Evolutionary conservation across 2,113 vertebrate species (phyloP).

Genomic region (Coptodon bakossiorum): DNA sequence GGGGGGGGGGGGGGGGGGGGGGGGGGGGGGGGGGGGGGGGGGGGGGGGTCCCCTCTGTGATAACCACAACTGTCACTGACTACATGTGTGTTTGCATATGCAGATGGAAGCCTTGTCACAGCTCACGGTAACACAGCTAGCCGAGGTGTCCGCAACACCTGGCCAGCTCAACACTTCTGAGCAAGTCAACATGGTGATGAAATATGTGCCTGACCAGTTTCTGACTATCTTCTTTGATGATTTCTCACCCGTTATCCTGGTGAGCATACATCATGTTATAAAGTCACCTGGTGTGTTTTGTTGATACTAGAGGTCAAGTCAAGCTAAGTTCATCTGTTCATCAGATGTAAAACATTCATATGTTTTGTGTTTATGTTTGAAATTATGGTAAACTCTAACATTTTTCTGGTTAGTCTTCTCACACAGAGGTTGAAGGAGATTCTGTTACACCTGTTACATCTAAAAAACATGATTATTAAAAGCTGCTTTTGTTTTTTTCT

Average conservation of each 20-base stretch:
- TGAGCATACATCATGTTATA: not conserved
- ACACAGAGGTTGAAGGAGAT: not conserved
- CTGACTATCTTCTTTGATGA: conserved; percentile 48
- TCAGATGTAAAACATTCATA: not conserved
- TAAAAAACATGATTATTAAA: not conserved
- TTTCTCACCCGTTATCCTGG: conserved; percentile 37
- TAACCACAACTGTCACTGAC: not conserved
- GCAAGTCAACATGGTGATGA: conserved; percentile 49
- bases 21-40: no score
- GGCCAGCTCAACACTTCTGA: conserved; percentile 32
- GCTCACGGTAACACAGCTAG: conserved; percentile 56
- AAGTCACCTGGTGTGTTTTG: not conserved
- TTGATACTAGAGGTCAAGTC: not conserved
- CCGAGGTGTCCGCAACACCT: conserved; percentile 45
- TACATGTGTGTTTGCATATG: not conserved
- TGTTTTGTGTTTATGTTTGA: not conserved
- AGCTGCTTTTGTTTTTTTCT: not conserved
- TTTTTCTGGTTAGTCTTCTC: not conserved
- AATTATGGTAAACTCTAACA: not conserved
- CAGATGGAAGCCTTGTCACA: conserved; percentile 53
- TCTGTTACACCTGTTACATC: not conserved
- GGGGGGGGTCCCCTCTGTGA: not conserved
- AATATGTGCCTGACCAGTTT: conserved; percentile 6
- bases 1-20: no score
- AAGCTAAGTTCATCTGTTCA: not conserved